Conservation (phyloP, 1,140 invertebrate species). For the Caenorhabditis remanei region DNA sequence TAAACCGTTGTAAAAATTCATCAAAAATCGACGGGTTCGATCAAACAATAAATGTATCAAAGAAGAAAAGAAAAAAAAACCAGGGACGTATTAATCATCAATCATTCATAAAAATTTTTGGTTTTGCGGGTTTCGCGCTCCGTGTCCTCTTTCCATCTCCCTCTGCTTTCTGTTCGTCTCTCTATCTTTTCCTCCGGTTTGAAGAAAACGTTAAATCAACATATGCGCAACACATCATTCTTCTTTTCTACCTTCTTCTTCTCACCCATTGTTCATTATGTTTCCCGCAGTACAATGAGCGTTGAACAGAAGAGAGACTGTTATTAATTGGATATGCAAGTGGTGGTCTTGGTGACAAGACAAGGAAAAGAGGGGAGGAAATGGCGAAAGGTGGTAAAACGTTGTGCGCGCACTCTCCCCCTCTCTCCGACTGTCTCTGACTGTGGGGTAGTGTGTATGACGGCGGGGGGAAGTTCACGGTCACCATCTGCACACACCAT, state of each 20-base stretch:
- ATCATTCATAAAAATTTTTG: slow-evolving; percentile 17
- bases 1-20: background rate
- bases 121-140: background rate
- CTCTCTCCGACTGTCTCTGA: background rate
- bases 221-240: slow-evolving; percentile 39
- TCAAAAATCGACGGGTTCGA: background rate
- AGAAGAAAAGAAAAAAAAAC: background rate
- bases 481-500: slow-evolving; percentile 48
- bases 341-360: background rate
- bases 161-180: background rate
- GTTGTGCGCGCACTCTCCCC: background rate
- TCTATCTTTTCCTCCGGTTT: background rate
- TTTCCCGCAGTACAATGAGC: background rate
- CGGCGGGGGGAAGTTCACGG: slow-evolving; percentile 14
- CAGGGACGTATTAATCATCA: slow-evolving; percentile 7
- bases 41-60: slow-evolving; percentile 6
- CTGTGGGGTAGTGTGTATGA: background rate
- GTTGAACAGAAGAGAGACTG: slow-evolving; percentile 15
- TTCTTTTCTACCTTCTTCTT: background rate
- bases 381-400: slow-evolving; percentile 28
- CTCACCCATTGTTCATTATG: background rate
- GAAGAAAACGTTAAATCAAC: slow-evolving; percentile 43
- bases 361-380: background rate
- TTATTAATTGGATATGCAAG: slow-evolving; percentile 45
- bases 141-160: background rate